Evolutionary conservation across 2,797 vertebrate genomes (phyloP), one percentile per base, ranked within the genome.

Genomic region (Rachycentron canadum): DNA sequence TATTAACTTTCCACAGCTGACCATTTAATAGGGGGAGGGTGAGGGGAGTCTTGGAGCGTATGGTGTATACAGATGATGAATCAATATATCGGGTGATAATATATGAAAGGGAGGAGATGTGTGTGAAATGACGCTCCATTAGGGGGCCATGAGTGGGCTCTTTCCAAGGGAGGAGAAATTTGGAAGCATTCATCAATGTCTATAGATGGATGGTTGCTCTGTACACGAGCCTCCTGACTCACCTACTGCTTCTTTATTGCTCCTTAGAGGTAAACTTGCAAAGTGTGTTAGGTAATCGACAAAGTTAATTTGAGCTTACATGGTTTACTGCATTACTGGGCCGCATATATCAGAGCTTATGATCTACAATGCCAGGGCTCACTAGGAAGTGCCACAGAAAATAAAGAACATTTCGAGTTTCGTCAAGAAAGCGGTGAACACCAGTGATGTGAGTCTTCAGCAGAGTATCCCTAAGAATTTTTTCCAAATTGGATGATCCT

Each of bases 41-140:
- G 73, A 21, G 67, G 68, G 77, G 59, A 56, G 53, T 78, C 72
- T 84, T 25, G 40, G 66, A 86, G 74, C 11, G 36, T 65, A 83
- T 67, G 83, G 70, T 82, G 82, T 81, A 78, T 78, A 88, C 26
- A 60, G 81, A 88, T 78, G 87, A 89, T 86, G 73, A 90, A 92
- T 94, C 91, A 89, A 91, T 92, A 94, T 86, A 91, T 92, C 32
- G 89, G 80, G 88, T 86, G 79, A 86, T 88, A 90, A 91, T 89
- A 79, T 87, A 90, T 75, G 67, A 83, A 76, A 45, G 66, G 73
- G 72, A 63, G 68, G 76, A 82, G 69, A 70, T 36, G 61, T 71
- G 71, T 58, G 70, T 71, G 79, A 85, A 91, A 83, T 79, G 80
- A 83, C 3, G 69, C 62, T 79, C 78, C 78, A 89, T 93, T 90